phyloP scores from a whole-genome alignment of 1,140 invertebrate species.

The Philopotamus ludificatus region DNA sequence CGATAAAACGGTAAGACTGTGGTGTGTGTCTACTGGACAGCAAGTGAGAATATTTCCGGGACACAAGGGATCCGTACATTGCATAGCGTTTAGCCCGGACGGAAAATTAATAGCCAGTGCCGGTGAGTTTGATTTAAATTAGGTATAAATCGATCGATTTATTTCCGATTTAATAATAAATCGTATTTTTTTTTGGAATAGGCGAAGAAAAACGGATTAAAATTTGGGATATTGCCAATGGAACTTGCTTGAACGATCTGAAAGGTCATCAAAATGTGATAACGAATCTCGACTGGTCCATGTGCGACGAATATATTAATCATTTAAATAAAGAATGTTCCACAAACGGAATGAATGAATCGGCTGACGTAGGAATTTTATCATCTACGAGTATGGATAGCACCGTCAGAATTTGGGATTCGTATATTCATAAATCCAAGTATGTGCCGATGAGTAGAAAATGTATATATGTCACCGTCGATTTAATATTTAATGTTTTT shows the following conservation, averaged over 20 bases:
- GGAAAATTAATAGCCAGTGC: slow-evolving; percentile 79
- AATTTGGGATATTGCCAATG: slow-evolving; percentile 59
- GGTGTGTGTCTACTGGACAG: slow-evolving; percentile 62
- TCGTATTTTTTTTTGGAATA: slow-evolving; percentile 41
- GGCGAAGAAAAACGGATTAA: slow-evolving; percentile 61
- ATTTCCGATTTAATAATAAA: neutral
- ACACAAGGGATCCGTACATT: slow-evolving; percentile 71
- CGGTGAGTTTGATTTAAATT: slow-evolving; percentile 48
- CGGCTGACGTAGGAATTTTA: slow-evolving; percentile 47
- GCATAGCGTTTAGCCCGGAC: slow-evolving; percentile 75
- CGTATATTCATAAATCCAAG: slow-evolving; percentile 49
- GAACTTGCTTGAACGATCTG: slow-evolving; percentile 65
- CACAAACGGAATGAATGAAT: slow-evolving; percentile 24
- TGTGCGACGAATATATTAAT: slow-evolving; percentile 39
- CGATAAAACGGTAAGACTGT: slow-evolving; percentile 75
- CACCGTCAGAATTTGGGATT: slow-evolving; percentile 51
- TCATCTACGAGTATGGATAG: slow-evolving; percentile 55
- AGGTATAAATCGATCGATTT: neutral
- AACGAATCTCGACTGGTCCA: slow-evolving; percentile 63
- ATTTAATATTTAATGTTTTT: slow-evolving; percentile 16
- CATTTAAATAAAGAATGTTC: slow-evolving; percentile 5
- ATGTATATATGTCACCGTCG: neutral
- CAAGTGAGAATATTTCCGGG: slow-evolving; percentile 79
- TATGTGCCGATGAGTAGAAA: slow-evolving; percentile 41
- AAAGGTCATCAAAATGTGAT: slow-evolving; percentile 76